A percentile compares a stretch with the other conserved stretches of the same genome.
phyloP scores from a whole-genome alignment of 1,140 invertebrate genomes.

The Colletes gigas region DNA sequence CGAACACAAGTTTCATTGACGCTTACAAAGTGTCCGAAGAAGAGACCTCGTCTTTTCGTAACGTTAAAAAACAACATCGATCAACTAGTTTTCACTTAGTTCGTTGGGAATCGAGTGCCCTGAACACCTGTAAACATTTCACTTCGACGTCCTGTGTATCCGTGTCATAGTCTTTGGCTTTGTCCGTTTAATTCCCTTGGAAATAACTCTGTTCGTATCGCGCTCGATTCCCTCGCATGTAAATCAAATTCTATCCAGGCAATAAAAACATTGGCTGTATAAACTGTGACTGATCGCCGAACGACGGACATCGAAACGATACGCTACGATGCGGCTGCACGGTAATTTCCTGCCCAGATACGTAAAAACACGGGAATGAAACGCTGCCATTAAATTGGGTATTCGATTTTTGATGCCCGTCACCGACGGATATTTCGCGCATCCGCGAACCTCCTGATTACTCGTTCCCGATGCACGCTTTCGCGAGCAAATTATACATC shows the following conservation, averaged over 20 bases:
- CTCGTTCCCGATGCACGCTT: background rate
- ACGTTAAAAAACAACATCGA: too few species aligned
- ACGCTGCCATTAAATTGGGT: background rate
- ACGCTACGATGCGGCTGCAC: background rate
- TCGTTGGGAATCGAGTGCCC: too few species aligned
- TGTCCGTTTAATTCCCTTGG: too few species aligned
- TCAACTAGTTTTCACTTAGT: too few species aligned
- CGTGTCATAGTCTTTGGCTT: too few species aligned
- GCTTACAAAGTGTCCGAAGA: background rate
- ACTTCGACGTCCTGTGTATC: too few species aligned
- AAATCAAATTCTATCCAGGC: background rate
- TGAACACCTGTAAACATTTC: too few species aligned
- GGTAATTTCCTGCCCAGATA: background rate
- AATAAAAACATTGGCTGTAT: background rate
- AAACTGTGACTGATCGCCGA: background rate
- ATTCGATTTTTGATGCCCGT: background rate
- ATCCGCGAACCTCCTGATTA: background rate
- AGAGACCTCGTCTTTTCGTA: too few species aligned
- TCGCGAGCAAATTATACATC: too few species aligned
- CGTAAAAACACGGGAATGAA: background rate
- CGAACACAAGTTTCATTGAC: constrained; percentile 4
- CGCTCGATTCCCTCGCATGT: too few species aligned
- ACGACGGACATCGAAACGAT: background rate
- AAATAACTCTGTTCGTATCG: too few species aligned
- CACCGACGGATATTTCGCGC: background rate